These are phyloP conservation scores for Pinctada fucata DNA, from an alignment of 2,888 invertebrate species.

Conservation along the genomic window DNA sequence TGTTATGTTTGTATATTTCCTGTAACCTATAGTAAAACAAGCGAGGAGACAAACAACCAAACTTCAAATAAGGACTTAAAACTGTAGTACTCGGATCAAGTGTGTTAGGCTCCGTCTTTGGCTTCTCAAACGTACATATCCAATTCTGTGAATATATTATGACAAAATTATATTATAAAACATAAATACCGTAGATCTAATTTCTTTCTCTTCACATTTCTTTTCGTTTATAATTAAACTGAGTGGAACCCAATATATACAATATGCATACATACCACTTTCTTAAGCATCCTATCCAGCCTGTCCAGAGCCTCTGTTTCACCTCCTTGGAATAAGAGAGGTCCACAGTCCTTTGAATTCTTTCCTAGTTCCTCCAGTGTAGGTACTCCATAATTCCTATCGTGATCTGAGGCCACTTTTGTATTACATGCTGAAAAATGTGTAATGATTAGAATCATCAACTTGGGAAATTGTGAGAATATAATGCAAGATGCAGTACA, in stretches of 20 bases:
- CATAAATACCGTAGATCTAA: no score
- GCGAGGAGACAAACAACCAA: conserved; percentile 90
- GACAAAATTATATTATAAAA: background rate
- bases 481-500: no score
- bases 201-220: no score
- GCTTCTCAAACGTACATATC: conserved; percentile 90
- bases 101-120: conserved; percentile 92
- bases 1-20: conserved; percentile 81
- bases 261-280: conserved; percentile 55
- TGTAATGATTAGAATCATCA: background rate
- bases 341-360: conserved; percentile 78
- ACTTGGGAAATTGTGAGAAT: no score
- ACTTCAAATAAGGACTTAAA: conserved; percentile 89
- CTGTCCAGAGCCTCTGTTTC: conserved; percentile 85
- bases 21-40: conserved; percentile 89
- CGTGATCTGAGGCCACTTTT: conserved; percentile 77
- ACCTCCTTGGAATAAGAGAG: conserved; percentile 87
- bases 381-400: conserved; percentile 80
- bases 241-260: no score
- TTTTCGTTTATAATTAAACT: no score
- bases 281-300: conserved; percentile 80
- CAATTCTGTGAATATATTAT: conserved; percentile 81
- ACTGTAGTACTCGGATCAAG: conserved; percentile 89
- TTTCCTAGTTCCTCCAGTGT: conserved; percentile 79
- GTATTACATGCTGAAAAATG: conserved; percentile 78